Percentiles rank a stretch among this genome's conserved stretches.
Conservation (phyloP, 2,797 vertebrate genomes). For the Erethizon dorsatum region DNA sequence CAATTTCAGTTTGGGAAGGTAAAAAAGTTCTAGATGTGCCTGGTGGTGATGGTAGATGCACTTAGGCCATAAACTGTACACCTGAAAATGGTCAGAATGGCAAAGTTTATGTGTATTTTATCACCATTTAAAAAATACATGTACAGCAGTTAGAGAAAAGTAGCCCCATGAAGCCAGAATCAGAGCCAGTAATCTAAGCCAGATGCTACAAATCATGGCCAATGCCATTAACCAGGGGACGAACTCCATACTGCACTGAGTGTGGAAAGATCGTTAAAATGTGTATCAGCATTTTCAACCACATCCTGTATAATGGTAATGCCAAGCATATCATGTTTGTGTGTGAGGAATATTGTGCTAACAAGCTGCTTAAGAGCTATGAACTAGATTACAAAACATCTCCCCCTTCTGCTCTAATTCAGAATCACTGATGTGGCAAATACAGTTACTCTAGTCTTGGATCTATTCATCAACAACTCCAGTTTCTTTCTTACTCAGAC, state of each 20-base stretch:
- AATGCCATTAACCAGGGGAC: constrained; percentile 28
- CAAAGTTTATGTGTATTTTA: not conserved
- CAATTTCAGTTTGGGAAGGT: not conserved
- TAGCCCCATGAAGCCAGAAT: not conserved
- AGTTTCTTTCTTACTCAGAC: not conserved
- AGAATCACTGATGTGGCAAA: not conserved
- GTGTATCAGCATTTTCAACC: constrained; percentile 61
- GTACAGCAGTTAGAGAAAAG: constrained; percentile 6
- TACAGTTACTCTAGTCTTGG: not conserved
- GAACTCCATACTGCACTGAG: not conserved
- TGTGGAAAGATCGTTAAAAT: constrained; percentile 60
- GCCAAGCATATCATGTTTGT: not conserved
- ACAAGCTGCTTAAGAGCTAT: not conserved
- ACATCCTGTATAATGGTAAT: constrained; percentile 59
- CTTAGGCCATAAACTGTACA: not conserved
- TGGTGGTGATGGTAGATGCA: not conserved
- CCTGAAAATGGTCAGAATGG: not conserved
- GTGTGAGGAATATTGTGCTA: not conserved
- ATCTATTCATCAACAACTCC: not conserved
- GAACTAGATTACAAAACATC: not conserved
- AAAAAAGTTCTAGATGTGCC: not conserved
- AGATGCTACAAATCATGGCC: constrained; percentile 22
- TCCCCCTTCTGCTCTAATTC: not conserved
- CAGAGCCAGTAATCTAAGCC: constrained; percentile 29
- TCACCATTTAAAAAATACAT: not conserved